phyloP scores from a whole-genome alignment of 2,113 vertebrate species.

The Dermatemys mawii region DNA sequence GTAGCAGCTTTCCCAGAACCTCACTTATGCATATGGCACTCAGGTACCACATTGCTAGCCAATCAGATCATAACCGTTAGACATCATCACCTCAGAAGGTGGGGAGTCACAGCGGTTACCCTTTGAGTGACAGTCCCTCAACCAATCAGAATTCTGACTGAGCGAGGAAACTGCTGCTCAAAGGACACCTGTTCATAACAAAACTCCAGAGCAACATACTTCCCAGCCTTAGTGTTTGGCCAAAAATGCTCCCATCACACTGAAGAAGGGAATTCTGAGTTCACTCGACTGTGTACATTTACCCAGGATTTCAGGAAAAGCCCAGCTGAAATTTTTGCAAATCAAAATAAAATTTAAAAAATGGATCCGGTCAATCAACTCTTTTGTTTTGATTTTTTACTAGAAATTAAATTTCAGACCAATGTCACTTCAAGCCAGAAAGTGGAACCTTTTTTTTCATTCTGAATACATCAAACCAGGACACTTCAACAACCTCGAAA shows the following conservation, averaged over 20 bases:
- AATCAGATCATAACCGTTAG: not conserved
- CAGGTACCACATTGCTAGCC: not conserved
- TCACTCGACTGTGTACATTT: not conserved
- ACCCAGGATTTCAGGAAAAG: not conserved
- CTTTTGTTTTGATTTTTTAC: no score
- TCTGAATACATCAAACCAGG: no score
- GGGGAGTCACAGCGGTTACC: not conserved
- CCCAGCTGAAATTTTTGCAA: no score
- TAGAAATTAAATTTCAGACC: no score
- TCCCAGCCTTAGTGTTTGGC: not conserved
- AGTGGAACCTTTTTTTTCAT: no score
- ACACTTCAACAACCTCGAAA: no score
- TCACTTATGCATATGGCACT: rapidly evolving
- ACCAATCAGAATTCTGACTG: not conserved
- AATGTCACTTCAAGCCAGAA: no score
- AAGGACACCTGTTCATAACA: not conserved
- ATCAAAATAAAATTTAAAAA: no score
- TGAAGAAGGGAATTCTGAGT: not conserved
- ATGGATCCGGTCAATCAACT: no score
- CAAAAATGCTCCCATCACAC: not conserved
- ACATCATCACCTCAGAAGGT: not conserved
- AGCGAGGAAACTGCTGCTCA: not conserved
- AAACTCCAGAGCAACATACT: not conserved
- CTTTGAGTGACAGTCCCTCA: not conserved
- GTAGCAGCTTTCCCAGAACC: not conserved